These are phyloP conservation scores for Canis aureus DNA, from an alignment of 2,113 vertebrate species.

Conservation along the genomic window DNA sequence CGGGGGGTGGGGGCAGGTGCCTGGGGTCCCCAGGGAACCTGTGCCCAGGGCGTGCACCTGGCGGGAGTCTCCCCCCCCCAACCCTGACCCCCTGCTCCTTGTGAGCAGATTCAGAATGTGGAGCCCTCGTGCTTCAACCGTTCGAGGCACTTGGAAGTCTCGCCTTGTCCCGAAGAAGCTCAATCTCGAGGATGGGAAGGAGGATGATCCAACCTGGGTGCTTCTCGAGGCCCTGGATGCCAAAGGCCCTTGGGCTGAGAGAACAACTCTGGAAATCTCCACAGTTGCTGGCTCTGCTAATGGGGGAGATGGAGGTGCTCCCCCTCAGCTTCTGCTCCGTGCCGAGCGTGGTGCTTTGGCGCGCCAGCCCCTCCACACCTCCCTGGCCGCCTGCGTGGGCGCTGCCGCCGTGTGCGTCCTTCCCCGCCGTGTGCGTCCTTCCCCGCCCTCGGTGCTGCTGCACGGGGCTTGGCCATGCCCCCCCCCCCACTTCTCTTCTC, in stretches of 20 bases:
- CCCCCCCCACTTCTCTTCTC: neutral
- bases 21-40: neutral
- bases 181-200: neutral
- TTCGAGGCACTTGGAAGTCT: neutral
- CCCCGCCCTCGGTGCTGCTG: too few relatives aligned
- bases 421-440: too few relatives aligned
- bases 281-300: neutral
- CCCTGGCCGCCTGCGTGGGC: too few relatives aligned
- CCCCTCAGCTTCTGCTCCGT: accelerated
- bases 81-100: too few relatives aligned
- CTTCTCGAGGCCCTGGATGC: neutral
- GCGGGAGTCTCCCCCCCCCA: accelerated
- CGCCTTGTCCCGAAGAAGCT: neutral
- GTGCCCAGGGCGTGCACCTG: neutral
- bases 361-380: too few relatives aligned
- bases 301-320: neutral
- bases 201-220: neutral
- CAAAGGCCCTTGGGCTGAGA: neutral
- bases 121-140: neutral
- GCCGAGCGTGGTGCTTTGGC: accelerated
- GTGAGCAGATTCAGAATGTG: neutral
- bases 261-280: neutral
- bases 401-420: neutral
- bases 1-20: neutral
- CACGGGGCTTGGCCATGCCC: neutral